These are phyloP conservation scores for Anadara kagoshimensis DNA, from an alignment of 1,140 invertebrate genomes.

Conservation along the genomic window DNA sequence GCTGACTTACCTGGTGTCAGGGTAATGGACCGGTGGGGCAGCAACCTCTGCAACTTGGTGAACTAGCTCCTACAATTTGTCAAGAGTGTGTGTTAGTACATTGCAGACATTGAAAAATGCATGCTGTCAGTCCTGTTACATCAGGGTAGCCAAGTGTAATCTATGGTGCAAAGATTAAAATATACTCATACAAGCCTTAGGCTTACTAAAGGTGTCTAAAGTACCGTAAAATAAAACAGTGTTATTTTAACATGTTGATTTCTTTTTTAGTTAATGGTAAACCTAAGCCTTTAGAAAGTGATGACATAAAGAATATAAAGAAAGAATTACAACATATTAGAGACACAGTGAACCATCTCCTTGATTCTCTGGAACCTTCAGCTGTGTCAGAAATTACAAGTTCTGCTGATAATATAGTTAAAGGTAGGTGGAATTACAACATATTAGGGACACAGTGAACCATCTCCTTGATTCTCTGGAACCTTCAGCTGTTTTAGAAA, in stretches of 20 bases:
- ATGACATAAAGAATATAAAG: conserved; percentile 75
- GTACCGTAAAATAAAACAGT: no score
- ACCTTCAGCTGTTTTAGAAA: not conserved
- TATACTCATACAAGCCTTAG: no score
- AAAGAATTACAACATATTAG: conserved; percentile 78
- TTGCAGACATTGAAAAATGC: no score
- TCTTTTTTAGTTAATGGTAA: conserved; percentile 67
- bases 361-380: conserved; percentile 76
- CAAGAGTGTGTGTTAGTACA: no score
- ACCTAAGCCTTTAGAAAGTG: conserved; percentile 57
- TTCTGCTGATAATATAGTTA: conserved; percentile 27
- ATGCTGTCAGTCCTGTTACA: no score
- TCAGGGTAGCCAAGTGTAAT: no score
- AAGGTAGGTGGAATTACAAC: conserved; percentile 26
- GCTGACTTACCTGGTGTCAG: no score
- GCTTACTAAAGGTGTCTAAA: no score
- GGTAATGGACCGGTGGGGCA: no score
- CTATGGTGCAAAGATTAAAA: no score
- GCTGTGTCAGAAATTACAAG: conserved; percentile 25
- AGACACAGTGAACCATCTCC: conserved; percentile 78
- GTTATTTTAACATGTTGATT: conserved; percentile 1
- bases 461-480: not conserved
- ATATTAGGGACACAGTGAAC: conserved; percentile 5
- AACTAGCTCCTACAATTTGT: no score
- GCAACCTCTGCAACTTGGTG: no score